Conservation (phyloP, 2,797 vertebrate genomes). For the Labeo calbasu region DNA sequence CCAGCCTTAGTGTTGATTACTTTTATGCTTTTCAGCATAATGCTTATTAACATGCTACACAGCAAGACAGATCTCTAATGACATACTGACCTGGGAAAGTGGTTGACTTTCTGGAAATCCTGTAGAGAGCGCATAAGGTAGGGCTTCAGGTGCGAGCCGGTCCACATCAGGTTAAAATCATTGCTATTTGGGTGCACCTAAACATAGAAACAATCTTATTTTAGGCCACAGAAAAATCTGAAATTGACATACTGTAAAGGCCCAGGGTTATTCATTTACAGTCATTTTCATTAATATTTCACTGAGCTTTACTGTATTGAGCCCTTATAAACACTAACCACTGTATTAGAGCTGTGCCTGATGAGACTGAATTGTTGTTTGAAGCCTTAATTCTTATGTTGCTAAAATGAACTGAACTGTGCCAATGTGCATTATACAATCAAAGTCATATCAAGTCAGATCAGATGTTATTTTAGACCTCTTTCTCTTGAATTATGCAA, state of each 20-base stretch:
- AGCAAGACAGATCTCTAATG: background rate
- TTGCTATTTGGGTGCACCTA: conserved; percentile 92
- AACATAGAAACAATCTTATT: conserved; percentile 35
- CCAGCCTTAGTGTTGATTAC: background rate
- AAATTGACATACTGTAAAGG: background rate
- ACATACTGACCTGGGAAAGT: conserved; percentile 89
- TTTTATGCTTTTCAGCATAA: background rate
- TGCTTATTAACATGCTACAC: background rate
- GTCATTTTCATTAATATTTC: background rate
- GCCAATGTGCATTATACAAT: background rate
- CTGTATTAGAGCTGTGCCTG: background rate
- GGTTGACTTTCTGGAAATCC: conserved; percentile 97
- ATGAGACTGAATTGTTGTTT: background rate
- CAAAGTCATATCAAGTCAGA: too few species aligned
- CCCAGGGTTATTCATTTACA: background rate
- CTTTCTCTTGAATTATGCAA: background rate
- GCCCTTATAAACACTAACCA: background rate
- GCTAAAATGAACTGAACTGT: conserved; percentile 3
- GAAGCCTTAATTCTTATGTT: background rate
- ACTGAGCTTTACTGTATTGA: background rate
- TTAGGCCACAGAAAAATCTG: background rate
- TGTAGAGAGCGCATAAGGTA: conserved; percentile 88
- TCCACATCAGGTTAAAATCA: conserved; percentile 98
- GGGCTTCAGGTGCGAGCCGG: conserved; percentile 93
- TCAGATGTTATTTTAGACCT: background rate